phyloP scores from a whole-genome alignment of 2,113 vertebrate species.

The Thoracochromis brauschi region DNA sequence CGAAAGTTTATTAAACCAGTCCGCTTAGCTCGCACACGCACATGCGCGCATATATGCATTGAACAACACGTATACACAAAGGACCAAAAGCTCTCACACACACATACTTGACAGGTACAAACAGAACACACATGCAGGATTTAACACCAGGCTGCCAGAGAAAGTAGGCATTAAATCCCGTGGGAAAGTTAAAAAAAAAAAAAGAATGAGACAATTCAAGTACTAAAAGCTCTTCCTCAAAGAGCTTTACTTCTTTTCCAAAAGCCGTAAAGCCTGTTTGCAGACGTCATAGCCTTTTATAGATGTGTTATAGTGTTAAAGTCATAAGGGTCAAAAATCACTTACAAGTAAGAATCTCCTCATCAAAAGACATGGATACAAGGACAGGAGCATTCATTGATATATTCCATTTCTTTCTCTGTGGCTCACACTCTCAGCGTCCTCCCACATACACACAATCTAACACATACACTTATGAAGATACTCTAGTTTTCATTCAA shows the following conservation, averaged over 20 bases:
- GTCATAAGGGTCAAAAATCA: constrained; percentile 30
- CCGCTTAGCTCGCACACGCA: not conserved
- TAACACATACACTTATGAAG: not conserved
- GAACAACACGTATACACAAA: not conserved
- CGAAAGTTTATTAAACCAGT: constrained; percentile 49
- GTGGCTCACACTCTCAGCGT: not conserved
- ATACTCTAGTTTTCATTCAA: not conserved
- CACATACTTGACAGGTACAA: not conserved
- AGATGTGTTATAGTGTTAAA: not conserved
- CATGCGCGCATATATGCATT: not conserved
- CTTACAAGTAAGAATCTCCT: not conserved
- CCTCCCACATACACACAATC: not conserved
- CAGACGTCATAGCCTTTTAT: not conserved
- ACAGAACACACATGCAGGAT: not conserved
- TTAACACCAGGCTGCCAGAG: not conserved
- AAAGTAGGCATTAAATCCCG: constrained; percentile 20
- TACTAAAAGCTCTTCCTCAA: constrained; percentile 15
- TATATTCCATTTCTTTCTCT: not conserved
- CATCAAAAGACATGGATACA: not conserved
- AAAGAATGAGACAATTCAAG: constrained; percentile 30
- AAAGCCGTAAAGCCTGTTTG: constrained; percentile 1
- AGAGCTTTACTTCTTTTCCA: constrained; percentile 2
- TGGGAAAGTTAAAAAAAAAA: constrained; percentile 44
- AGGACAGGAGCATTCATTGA: not conserved
- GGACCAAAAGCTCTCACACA: not conserved